Evolutionary conservation across 1,140 invertebrate species (phyloP).

Genomic region (Triops longicaudatus): DNA sequence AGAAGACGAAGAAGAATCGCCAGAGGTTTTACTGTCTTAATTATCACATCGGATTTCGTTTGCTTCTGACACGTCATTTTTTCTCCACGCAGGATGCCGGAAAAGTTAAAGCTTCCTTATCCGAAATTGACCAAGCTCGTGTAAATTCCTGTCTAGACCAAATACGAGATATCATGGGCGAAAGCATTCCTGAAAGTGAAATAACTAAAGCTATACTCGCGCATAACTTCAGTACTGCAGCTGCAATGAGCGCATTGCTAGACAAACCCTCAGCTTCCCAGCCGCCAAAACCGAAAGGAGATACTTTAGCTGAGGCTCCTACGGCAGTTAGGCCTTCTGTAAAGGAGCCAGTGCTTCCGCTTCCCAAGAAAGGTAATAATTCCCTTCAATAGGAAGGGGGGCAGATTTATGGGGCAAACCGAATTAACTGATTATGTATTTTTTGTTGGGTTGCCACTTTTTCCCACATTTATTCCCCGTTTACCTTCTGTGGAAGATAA

Average conservation of each 20-base stretch:
- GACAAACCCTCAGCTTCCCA: constrained; percentile 35
- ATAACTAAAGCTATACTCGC: constrained; percentile 55
- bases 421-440: not conserved
- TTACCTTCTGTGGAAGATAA: not conserved
- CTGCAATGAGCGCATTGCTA: constrained; percentile 61
- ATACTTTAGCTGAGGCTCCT: not conserved
- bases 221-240: constrained; percentile 60
- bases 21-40: constrained; percentile 38
- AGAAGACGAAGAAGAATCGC: constrained; percentile 46
- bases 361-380: not conserved
- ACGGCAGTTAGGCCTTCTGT: not conserved
- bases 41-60: not conserved
- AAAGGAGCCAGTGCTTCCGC: not conserved
- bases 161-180: constrained; percentile 68
- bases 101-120: constrained; percentile 37
- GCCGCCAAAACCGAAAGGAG: not conserved
- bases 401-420: not conserved
- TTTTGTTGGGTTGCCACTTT: not conserved
- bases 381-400: not conserved
- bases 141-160: constrained; percentile 75
- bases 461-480: not conserved
- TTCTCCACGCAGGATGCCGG: not conserved
- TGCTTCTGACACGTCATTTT: not conserved
- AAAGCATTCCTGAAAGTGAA: constrained; percentile 57
- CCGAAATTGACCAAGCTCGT: constrained; percentile 58